phyloP scores from a whole-genome alignment of 2,797 vertebrate genomes.

The Enteromius unitaeniatus region DNA sequence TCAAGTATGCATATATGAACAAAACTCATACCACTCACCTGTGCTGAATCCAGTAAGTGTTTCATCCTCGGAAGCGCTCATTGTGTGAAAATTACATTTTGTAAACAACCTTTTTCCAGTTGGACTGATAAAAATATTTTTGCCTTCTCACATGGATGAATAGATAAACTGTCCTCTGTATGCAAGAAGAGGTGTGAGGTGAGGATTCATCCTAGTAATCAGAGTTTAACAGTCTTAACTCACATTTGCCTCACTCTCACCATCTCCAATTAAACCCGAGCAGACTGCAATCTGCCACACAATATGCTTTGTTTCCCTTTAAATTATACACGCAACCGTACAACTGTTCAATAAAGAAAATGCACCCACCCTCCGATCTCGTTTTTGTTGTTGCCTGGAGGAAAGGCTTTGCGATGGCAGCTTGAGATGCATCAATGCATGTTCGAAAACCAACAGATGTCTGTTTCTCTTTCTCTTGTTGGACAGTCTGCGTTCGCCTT shows the following conservation, averaged over 20 bases:
- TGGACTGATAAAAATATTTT: neutral
- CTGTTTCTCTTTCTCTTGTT: constrained; percentile 48
- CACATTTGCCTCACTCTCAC: constrained; percentile 62
- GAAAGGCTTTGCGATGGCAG: constrained; percentile 41
- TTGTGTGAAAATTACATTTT: neutral
- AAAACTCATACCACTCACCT: neutral
- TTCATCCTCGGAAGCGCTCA: neutral
- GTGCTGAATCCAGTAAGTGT: neutral
- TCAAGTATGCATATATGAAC: neutral
- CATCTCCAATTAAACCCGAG: constrained; percentile 75
- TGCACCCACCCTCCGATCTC: constrained; percentile 4
- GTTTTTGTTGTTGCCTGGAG: constrained; percentile 43
- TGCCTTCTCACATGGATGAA: neutral
- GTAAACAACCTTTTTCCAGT: neutral
- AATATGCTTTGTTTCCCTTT: constrained; percentile 81
- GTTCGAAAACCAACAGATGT: constrained; percentile 57
- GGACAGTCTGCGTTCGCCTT: constrained; percentile 47
- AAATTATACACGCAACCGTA: constrained; percentile 67
- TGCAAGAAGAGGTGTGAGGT: constrained; percentile 13
- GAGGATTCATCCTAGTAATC: constrained; percentile 48
- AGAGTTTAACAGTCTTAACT: constrained; percentile 55
- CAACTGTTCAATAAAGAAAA: constrained; percentile 55
- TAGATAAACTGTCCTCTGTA: neutral
- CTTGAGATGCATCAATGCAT: constrained; percentile 45
- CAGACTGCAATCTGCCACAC: constrained; percentile 80